phyloP scores from a whole-genome alignment of 2,113 vertebrate genomes.

The Embiotoca jacksoni region DNA sequence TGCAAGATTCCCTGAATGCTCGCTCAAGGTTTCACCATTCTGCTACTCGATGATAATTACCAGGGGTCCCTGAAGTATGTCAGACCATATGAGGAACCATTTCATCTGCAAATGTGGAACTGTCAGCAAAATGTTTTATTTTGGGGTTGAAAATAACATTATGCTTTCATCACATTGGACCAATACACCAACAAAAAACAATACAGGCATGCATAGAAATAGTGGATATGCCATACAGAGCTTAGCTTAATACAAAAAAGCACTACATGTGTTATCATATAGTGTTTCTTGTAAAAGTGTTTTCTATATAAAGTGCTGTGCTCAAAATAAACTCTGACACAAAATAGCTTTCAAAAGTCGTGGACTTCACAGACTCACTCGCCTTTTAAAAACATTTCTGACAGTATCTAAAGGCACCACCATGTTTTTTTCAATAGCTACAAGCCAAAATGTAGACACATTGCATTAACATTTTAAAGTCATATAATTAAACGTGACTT shows the following conservation, averaged over 20 bases:
- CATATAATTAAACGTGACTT: slow-evolving; percentile 15
- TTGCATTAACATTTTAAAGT: neutral
- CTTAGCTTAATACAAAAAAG: neutral
- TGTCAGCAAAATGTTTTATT: slow-evolving; percentile 24
- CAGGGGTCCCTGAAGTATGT: slow-evolving; percentile 11
- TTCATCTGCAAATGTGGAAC: slow-evolving; percentile 40
- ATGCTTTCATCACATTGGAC: slow-evolving; percentile 6
- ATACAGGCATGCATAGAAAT: neutral
- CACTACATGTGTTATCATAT: neutral
- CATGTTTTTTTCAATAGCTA: neutral
- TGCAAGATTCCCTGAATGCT: slow-evolving; percentile 1
- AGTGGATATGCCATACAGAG: neutral
- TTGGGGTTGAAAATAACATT: neutral
- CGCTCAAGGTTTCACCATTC: slow-evolving; percentile 2
- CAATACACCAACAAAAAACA: slow-evolving; percentile 21
- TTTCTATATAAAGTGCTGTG: neutral
- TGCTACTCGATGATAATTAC: slow-evolving; percentile 8
- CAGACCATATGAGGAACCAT: neutral
- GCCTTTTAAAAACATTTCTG: neutral
- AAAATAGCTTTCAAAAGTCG: too few species aligned
- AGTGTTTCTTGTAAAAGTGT: neutral
- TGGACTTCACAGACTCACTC: too few species aligned
- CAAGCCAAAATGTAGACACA: slow-evolving; percentile 13
- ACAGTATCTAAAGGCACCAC: neutral
- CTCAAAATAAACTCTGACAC: too few species aligned